phyloP scores from a whole-genome alignment of 2,888 invertebrate genomes.

The Mimachlamys varia region DNA sequence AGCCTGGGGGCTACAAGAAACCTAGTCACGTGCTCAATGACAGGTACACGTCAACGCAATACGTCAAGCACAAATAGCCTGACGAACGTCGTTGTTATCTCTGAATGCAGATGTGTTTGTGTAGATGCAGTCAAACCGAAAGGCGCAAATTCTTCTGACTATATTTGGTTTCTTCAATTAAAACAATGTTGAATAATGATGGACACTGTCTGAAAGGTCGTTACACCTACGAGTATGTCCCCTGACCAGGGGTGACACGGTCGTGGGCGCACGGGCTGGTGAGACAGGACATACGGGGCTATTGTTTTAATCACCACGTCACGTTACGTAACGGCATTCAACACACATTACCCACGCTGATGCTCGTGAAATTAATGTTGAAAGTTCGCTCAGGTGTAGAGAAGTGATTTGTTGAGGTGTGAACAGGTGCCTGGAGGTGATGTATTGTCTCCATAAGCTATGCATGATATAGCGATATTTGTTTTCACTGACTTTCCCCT shows the following conservation, averaged over 20 bases:
- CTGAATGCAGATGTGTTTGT: not conserved
- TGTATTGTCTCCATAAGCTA: not conserved
- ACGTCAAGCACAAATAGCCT: conserved; percentile 25
- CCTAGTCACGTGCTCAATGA: conserved; percentile 1
- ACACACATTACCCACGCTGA: not conserved
- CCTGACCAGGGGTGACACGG: conserved; percentile 5
- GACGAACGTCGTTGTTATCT: conserved; percentile 10
- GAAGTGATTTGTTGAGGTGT: not conserved
- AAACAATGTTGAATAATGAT: not conserved
- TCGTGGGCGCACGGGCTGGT: not conserved
- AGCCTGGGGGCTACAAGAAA: conserved; percentile 14
- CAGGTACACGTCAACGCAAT: conserved; percentile 17
- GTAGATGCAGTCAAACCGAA: not conserved
- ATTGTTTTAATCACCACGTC: not conserved
- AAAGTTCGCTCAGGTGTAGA: not conserved
- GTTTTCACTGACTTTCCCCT: not conserved
- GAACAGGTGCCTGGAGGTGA: not conserved
- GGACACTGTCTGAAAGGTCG: not conserved
- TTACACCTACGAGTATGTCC: not conserved
- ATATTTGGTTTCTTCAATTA: not conserved
- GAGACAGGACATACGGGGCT: not conserved
- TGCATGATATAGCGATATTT: not conserved
- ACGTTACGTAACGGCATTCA: not conserved
- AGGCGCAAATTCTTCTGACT: not conserved
- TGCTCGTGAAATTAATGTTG: not conserved